Evolutionary conservation across 2,888 invertebrate species (phyloP), one percentile per base, ranked within the genome.

Genomic region (Acanthacorydalis orientalis): DNA sequence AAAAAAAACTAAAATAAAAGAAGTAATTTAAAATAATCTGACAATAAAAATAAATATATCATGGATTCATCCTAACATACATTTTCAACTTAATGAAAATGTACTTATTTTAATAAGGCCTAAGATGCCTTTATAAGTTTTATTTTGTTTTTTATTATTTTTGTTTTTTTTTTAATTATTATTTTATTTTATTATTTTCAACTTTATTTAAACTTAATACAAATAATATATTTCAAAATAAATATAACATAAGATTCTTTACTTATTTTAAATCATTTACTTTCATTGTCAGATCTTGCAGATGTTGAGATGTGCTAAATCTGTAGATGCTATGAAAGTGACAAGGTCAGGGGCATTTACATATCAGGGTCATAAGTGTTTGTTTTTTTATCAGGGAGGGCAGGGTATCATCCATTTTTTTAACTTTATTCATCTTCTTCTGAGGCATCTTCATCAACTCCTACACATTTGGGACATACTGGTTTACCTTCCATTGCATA

Each of bases 401-500:
- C 46, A 50, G 55, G 54, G 56, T 55, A 57, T 57, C 45, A 45
- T 48, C 23, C 23, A 23, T 23, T 23, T 23, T n/a, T 51, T 51
- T 47, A 49, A 52, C 60, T 60, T 53, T 64, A 67, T 23, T 57
- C 59, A 48, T 64, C 63, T 43, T 64, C 65, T 54, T 72, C 73
- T 52, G 73, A 74, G 54, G 73, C 87, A 60, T 88, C 88, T 63
- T 90, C 90, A 60, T 90, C 90, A 56, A 86, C 85, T 59, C 91
- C 91, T 64, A 86, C 87, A 71, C 91, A 91, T 69, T 80, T 79
- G 49, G 89, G 90, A 74, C 95, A 96, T 63, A 93, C 92, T 38
- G 93, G 95, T 68, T 90, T 86, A 60, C 91, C 91, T 71, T 95
- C 93, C 78, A 92, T 89, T 57, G 92, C 92, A 72, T 92, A 95